Evolutionary conservation across 2,113 vertebrate genomes (phyloP).

Genomic region (Cnemophilus loriae): DNA sequence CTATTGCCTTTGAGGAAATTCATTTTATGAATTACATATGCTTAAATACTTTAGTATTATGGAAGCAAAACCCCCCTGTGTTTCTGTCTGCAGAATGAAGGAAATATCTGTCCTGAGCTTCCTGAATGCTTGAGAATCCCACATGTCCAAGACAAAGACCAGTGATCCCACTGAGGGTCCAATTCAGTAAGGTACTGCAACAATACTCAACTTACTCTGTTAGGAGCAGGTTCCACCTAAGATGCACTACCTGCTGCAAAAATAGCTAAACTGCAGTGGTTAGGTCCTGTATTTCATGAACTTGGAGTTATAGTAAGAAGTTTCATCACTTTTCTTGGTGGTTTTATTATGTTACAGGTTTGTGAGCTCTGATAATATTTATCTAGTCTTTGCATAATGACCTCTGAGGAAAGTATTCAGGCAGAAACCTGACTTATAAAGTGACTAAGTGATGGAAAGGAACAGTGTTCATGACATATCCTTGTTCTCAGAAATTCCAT

Average conservation of each 20-base stretch:
- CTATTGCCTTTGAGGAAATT: not conserved
- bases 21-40: not conserved
- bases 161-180: not conserved
- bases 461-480: not conserved
- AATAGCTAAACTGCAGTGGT: not conserved
- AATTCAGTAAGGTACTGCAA: not conserved
- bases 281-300: not conserved
- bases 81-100: not conserved
- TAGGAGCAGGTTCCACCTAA: not conserved
- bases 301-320: not conserved
- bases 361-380: not conserved
- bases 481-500: not conserved
- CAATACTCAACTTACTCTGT: not conserved
- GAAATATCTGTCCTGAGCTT: not conserved
- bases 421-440: not conserved
- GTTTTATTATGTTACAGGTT: not conserved
- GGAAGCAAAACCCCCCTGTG: fast-evolving
- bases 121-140: not conserved
- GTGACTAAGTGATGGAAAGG: not conserved
- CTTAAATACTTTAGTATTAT: not conserved
- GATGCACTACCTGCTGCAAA: not conserved
- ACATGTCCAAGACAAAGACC: not conserved
- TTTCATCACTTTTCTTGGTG: fast-evolving
- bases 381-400: not conserved
- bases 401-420: not conserved